Evolutionary conservation across 2,888 invertebrate species (phyloP).

Genomic region (Chrysomela aeneicollis): DNA sequence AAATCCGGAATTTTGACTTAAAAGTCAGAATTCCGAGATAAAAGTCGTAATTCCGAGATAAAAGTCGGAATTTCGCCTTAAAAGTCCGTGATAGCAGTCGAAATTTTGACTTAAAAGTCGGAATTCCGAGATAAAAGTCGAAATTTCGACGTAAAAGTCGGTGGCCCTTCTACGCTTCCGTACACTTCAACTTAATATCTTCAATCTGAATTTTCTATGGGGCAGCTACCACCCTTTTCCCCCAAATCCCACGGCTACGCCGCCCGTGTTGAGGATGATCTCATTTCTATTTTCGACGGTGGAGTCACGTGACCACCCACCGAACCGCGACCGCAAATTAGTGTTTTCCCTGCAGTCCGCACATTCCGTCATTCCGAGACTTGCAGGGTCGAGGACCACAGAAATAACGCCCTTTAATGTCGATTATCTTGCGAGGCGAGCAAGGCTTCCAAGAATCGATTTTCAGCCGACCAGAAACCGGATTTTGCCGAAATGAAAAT

Average conservation of each 20-base stretch:
- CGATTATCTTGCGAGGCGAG: background rate
- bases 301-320: constrained; percentile 9
- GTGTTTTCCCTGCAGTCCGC: constrained; percentile 4
- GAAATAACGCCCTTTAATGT: constrained; percentile 14
- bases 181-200: too few species aligned
- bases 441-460: background rate
- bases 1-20: too few species aligned
- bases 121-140: too few species aligned
- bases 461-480: background rate
- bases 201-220: too few species aligned
- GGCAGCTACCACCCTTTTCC: background rate
- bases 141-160: too few species aligned
- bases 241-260: too few species aligned
- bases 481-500: background rate
- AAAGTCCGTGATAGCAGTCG: too few species aligned
- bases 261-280: background rate
- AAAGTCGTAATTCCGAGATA: too few species aligned
- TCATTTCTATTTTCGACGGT: constrained; percentile 20
- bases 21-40: too few species aligned
- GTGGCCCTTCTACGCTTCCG: too few species aligned
- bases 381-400: background rate
- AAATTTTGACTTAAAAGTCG: too few species aligned
- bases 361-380: constrained; percentile 2
- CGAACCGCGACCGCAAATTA: background rate
- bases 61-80: too few species aligned